A percentile compares a stretch with the other conserved stretches of the same genome.
Conservation (phyloP, 2,113 vertebrate genomes). For the Larimichthys polyactis region DNA sequence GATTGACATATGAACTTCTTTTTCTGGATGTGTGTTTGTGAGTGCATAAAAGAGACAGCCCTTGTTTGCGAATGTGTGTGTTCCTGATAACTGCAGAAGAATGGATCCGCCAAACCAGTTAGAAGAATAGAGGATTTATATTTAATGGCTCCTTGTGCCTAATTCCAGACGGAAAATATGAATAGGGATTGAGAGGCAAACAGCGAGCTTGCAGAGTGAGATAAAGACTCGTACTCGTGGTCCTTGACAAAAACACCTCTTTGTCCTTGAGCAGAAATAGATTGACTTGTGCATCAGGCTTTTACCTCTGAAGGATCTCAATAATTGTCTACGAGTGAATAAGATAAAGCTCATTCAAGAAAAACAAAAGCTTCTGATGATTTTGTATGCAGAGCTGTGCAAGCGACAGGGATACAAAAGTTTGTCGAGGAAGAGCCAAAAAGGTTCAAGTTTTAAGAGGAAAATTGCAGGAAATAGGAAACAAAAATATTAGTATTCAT, state of each 20-base stretch:
- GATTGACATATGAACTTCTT: slow-evolving; percentile 6
- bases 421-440: background rate
- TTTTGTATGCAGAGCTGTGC: background rate
- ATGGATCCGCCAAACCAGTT: slow-evolving; percentile 3
- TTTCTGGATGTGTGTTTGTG: background rate
- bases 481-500: no score
- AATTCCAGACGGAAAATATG: background rate
- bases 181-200: background rate
- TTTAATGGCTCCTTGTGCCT: background rate
- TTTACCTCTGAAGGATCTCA: background rate
- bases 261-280: background rate
- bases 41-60: background rate
- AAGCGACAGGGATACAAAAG: background rate
- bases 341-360: background rate
- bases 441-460: background rate
- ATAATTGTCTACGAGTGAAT: background rate
- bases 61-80: background rate
- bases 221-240: background rate
- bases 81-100: slow-evolving; percentile 29
- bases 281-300: slow-evolving; percentile 16
- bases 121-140: slow-evolving; percentile 2
- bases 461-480: no score
- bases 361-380: background rate
- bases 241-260: background rate
- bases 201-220: background rate